Base-by-base conservation (phyloP, 2,797 vertebrate species). In the Hirundo rustica region DNA sequence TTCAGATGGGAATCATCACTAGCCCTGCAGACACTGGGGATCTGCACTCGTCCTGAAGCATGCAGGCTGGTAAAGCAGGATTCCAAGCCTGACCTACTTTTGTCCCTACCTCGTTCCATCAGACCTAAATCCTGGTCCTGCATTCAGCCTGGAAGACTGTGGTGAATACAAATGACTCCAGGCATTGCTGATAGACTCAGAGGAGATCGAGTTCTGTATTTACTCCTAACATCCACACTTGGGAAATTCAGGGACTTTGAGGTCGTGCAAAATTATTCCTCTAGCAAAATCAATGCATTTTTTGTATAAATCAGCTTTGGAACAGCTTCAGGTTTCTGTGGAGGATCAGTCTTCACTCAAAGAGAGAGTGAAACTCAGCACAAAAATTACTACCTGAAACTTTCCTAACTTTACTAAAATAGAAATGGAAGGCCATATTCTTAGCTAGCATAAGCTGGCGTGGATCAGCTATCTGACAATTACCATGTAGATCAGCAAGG, bases 51-150 rank as follows among this genome's bases (percentile, higher is more conserved):
- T 94, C 91, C 83, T 53, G 54, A 66, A 89, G 91, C 9, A 0
- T n/a, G 50, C 72, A 55, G 89, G 54, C 89, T 82, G 78, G 74
- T 67, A 80, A 81, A 80, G 74, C 73, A 89, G 74, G 77, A 93
- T 92, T 93, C 94, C 89, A 88, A 92, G 84, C 84, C 86, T 95
- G 96, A 94, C 95, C 95, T 96, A 96, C 91, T 97, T 95, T 87
- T 94, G 77, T 94, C 83, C 95, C 85, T 88, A 92, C 77, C 80
- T 94, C 62, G 0, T 96, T 96, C 83, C 88, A 87, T 71, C 80
- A 95, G 88, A 90, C 71, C 94, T 94, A 89, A 85, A 85, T 95
- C 80, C 88, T 71, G 42, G 85, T 95, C 92, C 88, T 71, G 67
- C 61, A 77, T 90, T 94, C 89, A 84, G 77, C 57, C 85, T 85